Evolutionary conservation across 2,797 vertebrate genomes (phyloP).

Genomic region (Otolemur crassicaudatus): DNA sequence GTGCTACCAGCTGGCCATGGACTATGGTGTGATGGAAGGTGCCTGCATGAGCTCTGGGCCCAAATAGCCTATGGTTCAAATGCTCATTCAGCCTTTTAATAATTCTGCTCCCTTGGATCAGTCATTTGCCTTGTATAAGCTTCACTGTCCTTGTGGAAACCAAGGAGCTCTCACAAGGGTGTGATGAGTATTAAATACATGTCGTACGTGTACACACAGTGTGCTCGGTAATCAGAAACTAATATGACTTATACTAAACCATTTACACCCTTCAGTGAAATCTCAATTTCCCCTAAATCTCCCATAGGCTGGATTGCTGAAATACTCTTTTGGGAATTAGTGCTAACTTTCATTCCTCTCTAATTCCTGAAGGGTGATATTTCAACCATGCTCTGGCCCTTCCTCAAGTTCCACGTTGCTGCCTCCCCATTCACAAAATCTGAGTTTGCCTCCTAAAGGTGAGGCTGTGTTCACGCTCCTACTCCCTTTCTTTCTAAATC

Average conservation of each 20-base stretch:
- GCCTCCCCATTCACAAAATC: background rate
- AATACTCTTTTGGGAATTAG: background rate
- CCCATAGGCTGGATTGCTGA: background rate
- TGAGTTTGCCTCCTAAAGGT: background rate
- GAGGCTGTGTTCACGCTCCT: background rate
- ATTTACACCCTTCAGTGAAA: background rate
- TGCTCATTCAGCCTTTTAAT: background rate
- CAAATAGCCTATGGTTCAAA: background rate
- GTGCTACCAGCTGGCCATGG: background rate
- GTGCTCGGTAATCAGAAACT: background rate
- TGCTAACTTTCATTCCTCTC: constrained; percentile 2
- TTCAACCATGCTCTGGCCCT: background rate
- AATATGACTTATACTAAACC: background rate
- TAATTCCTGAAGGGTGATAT: background rate
- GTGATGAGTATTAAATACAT: background rate
- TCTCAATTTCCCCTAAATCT: background rate
- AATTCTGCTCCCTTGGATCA: background rate
- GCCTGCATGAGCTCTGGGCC: background rate
- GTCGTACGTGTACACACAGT: background rate
- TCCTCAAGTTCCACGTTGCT: background rate
- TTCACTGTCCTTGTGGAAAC: background rate
- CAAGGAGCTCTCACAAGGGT: background rate
- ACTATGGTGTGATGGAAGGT: background rate
- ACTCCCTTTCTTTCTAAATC: background rate
- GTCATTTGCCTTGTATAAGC: background rate